Base-by-base conservation (phyloP, 2,797 vertebrate genomes). In the Microchirus variegatus region DNA sequence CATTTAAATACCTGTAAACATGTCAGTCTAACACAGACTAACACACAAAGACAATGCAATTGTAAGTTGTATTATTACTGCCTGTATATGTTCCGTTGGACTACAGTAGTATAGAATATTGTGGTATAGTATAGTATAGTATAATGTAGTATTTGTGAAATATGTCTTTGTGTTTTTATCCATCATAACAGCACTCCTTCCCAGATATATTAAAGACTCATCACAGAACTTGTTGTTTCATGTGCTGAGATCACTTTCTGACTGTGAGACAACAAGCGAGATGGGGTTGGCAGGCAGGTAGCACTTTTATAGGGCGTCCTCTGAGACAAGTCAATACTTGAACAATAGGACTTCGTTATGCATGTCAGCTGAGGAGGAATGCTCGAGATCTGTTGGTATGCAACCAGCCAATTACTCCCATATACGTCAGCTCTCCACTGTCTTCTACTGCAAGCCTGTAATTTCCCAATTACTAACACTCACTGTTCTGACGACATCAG, bases 291-390 rank as follows among this genome's bases (percentile, higher is more conserved):
- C 86, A 85, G 73, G 65, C 78, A 77, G 67, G 80, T 84, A 82
- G 77, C 77, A 73, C 56, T 79, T 80, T 79, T 72, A 73, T 74
- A 85, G 75, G 82, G 72, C 75, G 75, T 79, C 75, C 75, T 73
- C 64, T 38, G 50, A 73, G 78, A 83, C 93, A 89, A 83, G 93
- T 91, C 75, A 72, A 54, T 76, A 85, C 90, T 86, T 77, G 89
- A 90, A 90, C 88, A 90, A 84, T 81, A 70, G 82, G 80, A 84
- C 71, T n/a, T 82, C 76, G 78, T 86, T 89, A 80, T 77, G 81
- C 87, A 78, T 82, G 86, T 90, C 71, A 87, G 83, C 82, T 68
- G 44, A 70, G 70, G 71, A 86, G 84, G 89, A 92, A 91, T 90
- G 82, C 83, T 85, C 48, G 6, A 78, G 72, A 86, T 75, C 74